Base-by-base conservation (phyloP, 1,140 invertebrate species). In the Drosophila ambigua region DNA sequence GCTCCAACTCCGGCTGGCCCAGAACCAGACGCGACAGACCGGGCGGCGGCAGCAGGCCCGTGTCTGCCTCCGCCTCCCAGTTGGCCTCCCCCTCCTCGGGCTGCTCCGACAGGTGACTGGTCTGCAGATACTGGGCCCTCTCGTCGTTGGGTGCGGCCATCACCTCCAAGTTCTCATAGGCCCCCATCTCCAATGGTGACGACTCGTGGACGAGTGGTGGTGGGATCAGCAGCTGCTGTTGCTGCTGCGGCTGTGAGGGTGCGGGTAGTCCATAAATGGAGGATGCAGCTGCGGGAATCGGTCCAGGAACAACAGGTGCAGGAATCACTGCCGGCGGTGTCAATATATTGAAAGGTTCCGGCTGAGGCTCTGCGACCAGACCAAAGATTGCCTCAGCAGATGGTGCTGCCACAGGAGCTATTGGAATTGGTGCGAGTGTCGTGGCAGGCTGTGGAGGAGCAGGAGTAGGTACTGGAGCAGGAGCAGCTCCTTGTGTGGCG, bases 101-200 rank as follows among this genome's bases (percentile, higher is more conserved):
- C 55, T 92, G 92, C 77, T 94, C 94, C 2, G 94, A 94, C 15
- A 96, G 90, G 75, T 95, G 95, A 8, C 94, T 95, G 6, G 95
- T 96, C 91, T 95, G 95, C 59, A 96, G 90, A 90, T 95, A 96
- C 82, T 95, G 94, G 78, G 95, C 95, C 64, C 95, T 92, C 78
- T 95, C 94, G 90, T 94, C 95, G 62, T 93, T 94, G 0, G 94
- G 88, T 2, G 88, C 79, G 0, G 83, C 67, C 3, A 88, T 46
- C 39, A 94, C 65, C 61, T 77, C 71, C 75, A 81, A 67, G n/a
- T 74, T 87, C 59, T 90, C 77, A 39, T 77, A 66, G 15, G 13
- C 13, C 4, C 51, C 51, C 35, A 39, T 39, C 4, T 39, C 35
- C 35, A 39, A 11, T 11, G 35, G 11, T 13, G 35, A 39, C 35